phyloP scores from a whole-genome alignment of 2,888 invertebrate species.

The Chymomyza amoena region DNA sequence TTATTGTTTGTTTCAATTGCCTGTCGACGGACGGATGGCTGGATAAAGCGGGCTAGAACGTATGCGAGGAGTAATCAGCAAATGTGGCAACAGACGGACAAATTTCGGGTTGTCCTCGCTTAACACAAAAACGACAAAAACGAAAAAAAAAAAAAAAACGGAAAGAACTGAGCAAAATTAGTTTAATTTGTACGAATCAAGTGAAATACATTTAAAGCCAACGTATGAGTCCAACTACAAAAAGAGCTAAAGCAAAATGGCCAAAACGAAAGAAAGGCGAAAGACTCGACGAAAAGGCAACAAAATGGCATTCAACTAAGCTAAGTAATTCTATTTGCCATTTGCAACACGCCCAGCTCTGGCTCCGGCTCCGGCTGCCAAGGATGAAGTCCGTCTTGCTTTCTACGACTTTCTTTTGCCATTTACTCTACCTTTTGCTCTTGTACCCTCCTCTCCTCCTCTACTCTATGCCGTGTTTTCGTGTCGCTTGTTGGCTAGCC shows the following conservation, averaged over 20 bases:
- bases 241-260: constrained; percentile 16
- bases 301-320: background rate
- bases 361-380: too few species aligned
- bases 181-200: constrained; percentile 70
- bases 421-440: constrained; percentile 22
- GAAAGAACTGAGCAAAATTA: constrained; percentile 54
- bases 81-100: constrained; percentile 56
- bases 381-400: background rate
- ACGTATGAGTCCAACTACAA: constrained; percentile 12
- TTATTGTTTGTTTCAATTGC: constrained; percentile 70
- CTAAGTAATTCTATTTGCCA: constrained; percentile 64
- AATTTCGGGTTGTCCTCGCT: constrained; percentile 30
- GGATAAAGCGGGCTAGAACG: background rate
- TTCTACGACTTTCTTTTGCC: background rate
- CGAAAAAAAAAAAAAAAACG: background rate
- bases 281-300: background rate
- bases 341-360: constrained; percentile 32
- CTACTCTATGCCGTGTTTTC: constrained; percentile 2
- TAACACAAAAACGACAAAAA: too few species aligned
- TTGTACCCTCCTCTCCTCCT: background rate
- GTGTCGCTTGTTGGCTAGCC: constrained; percentile 28
- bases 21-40: constrained; percentile 52
- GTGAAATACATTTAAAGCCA: constrained; percentile 44
- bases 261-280: background rate
- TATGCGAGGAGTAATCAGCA: constrained; percentile 60